A percentile compares a stretch with the other conserved stretches of the same genome.
Evolutionary conservation across 2,888 invertebrate genomes (phyloP).

Genomic region (Tineola bisselliella): DNA sequence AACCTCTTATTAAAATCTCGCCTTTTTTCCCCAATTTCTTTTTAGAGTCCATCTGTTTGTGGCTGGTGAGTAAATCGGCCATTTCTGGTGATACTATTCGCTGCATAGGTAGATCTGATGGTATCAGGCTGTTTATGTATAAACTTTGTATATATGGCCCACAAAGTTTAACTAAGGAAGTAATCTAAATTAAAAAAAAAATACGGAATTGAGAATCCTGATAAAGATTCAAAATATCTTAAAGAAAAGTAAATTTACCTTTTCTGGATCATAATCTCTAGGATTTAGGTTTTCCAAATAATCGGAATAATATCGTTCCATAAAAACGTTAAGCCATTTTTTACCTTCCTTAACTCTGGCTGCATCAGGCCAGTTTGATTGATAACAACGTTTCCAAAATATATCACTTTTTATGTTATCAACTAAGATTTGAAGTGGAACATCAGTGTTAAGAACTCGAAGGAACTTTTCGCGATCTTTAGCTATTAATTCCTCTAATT

Average conservation of each 20-base stretch:
- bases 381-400: conserved; percentile 59
- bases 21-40: conserved; percentile 23
- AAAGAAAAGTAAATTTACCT: conserved; percentile 27
- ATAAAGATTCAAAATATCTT: neutral
- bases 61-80: conserved; percentile 48
- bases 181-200: conserved; percentile 30
- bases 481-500: conserved; percentile 39
- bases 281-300: conserved; percentile 60
- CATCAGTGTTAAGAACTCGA: conserved; percentile 45
- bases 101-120: conserved; percentile 49
- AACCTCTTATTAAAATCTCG: conserved; percentile 41
- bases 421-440: conserved; percentile 49
- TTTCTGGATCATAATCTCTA: conserved; percentile 57
- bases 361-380: conserved; percentile 40
- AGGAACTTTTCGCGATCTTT: conserved; percentile 54
- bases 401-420: conserved; percentile 56
- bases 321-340: conserved; percentile 52
- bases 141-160: conserved; percentile 51
- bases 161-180: conserved; percentile 49
- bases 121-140: conserved; percentile 48
- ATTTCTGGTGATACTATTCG: conserved; percentile 56
- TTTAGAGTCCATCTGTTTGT: conserved; percentile 31
- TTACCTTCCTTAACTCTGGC: conserved; percentile 32
- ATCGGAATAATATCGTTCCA: conserved; percentile 55
- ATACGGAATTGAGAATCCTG: neutral